Conservation (phyloP, 2,888 invertebrate genomes). For the Callyntrura guangdongensis region DNA sequence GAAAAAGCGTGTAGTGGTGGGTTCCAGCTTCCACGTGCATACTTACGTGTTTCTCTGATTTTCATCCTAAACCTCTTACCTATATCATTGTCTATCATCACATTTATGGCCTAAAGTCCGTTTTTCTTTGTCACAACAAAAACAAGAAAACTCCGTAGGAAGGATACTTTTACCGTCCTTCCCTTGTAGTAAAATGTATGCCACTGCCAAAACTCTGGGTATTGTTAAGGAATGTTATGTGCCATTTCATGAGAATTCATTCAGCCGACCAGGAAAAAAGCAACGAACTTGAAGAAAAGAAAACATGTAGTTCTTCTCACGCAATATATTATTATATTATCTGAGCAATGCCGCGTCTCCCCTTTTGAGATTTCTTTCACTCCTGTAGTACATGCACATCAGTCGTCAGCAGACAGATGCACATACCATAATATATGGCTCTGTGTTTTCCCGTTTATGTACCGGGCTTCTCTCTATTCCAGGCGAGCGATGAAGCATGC, state of each 20-base stretch:
- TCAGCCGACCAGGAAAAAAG: constrained; percentile 64
- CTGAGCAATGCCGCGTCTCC: constrained; percentile 32
- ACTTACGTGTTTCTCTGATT: too few relatives aligned
- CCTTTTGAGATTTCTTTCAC: constrained; percentile 28
- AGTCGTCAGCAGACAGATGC: constrained; percentile 8
- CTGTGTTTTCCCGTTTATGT: constrained; percentile 13
- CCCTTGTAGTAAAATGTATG: neutral
- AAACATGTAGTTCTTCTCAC: constrained; percentile 51
- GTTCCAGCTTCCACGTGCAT: too few relatives aligned
- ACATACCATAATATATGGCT: neutral
- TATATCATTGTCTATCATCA: neutral
- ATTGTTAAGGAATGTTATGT: neutral
- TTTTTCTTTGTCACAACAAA: too few relatives aligned
- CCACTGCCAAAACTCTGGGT: neutral
- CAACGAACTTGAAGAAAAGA: constrained; percentile 61
- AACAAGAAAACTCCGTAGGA: too few relatives aligned
- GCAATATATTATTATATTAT: constrained; percentile 41
- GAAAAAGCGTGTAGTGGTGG: too few relatives aligned
- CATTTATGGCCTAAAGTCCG: too few relatives aligned
- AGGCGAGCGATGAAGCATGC: constrained; percentile 50
- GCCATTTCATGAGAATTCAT: constrained; percentile 52
- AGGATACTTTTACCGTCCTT: neutral
- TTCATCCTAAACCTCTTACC: too few relatives aligned
- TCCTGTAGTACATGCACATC: too few relatives aligned
- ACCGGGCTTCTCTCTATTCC: constrained; percentile 29